Evolutionary conservation across 2,113 vertebrate species (phyloP).

Genomic region (Heloderma charlesbogerti): DNA sequence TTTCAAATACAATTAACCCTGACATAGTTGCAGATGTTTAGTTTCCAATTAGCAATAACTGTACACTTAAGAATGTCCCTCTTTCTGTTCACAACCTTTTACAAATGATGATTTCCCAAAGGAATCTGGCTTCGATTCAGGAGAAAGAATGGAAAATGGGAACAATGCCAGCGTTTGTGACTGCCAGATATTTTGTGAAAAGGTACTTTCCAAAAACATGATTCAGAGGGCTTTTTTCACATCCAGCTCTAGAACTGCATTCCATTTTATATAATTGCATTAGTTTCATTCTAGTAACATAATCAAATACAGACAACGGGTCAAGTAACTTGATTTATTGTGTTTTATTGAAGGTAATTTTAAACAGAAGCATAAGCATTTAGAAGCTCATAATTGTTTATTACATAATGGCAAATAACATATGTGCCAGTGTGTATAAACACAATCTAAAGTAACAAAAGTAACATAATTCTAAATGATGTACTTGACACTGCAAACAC

Average conservation of each 20-base stretch:
- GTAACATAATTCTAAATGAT: not conserved
- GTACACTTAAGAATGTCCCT: conserved; percentile 63
- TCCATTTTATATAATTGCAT: conserved; percentile 30
- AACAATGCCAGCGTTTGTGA: conserved; percentile 64
- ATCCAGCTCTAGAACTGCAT: conserved; percentile 19
- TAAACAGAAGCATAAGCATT: conserved; percentile 44
- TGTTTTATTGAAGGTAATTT: conserved; percentile 39
- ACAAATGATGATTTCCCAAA: conserved; percentile 76
- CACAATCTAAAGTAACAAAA: not conserved
- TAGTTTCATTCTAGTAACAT: conserved; percentile 48
- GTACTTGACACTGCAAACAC: not conserved
- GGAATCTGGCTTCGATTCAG: conserved; percentile 67
- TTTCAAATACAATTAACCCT: conserved; percentile 68
- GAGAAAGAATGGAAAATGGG: conserved; percentile 74
- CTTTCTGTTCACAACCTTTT: conserved; percentile 70
- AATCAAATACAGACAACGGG: conserved; percentile 53
- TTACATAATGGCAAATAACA: not conserved
- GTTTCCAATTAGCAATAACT: conserved; percentile 72
- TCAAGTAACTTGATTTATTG: conserved; percentile 42
- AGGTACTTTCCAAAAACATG: conserved; percentile 67
- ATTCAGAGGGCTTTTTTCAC: conserved; percentile 32
- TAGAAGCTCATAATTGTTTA: conserved; percentile 5
- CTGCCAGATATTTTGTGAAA: conserved; percentile 50
- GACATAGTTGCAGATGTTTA: conserved; percentile 68
- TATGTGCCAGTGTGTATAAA: not conserved